Base-by-base conservation (phyloP, 2,888 invertebrate species). In the Thysanoteuthis rhombus region DNA sequence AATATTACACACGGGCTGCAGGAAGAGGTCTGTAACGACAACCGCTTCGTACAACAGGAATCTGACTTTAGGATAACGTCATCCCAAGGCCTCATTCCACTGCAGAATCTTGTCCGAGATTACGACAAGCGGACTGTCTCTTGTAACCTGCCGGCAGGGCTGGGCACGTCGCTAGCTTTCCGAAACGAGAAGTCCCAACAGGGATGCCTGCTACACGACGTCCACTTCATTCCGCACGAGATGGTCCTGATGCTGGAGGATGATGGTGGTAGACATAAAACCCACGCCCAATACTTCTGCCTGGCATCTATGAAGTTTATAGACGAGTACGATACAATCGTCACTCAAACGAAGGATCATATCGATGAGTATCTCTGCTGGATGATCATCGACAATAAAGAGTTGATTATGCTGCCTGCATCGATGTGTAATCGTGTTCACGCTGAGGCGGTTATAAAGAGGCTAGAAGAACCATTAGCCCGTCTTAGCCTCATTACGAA, bases 321-420 rank as follows among this genome's bases (percentile, higher is more conserved):
- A 92, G 95, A 95, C 91, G 94, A 95, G 89, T 95, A 94, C 4
- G 94, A 95, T 93, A 95, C 95, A 22, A 95, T 96, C 32, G 94
- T 96, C 6, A 95, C 96, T 16, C 94, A 95, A 75, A 95, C 95
- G 16, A 52, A 94, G 90, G 95, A 94, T 45, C 75, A 75, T 16
- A 94, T 93, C 42, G 94, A 95, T 91, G 95, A 95, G 94, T 95
- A 95, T 93, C 91, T 95, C 22, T 95, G 95, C 92, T 96, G 96
- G 95, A 94, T 95, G 47, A 95, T 96, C 94, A 94, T 95, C 1
- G 93, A 93, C 19, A 94, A 95, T 32, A 94, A 94, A 32, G 94
- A 95, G 6, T 94, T 94, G n/a, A 94, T 94, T 92, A 95, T 94
- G 38, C 47, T 94, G 32, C 89, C 93, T 39, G 93, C 93, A 28